A percentile compares a stretch with the other conserved stretches of the same genome.
These are phyloP conservation scores for Petrolisthes cinctipes DNA, from an alignment of 2,888 invertebrate genomes.

Conservation along the genomic window DNA sequence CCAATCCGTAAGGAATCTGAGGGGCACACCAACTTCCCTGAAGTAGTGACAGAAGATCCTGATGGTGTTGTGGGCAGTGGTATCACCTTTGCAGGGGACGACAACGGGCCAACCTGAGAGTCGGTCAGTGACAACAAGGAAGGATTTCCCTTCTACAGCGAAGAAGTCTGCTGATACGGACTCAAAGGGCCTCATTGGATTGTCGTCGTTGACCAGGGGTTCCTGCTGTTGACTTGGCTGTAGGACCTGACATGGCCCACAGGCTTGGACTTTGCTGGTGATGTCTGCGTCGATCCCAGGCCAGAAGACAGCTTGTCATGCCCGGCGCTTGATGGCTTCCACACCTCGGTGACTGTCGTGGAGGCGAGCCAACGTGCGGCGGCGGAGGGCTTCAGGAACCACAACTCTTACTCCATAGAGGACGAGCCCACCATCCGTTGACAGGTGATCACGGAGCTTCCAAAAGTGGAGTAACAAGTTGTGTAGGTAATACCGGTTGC, in stretches of 20 bases:
- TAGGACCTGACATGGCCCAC: not conserved
- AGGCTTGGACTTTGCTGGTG: not conserved
- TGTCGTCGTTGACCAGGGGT: not conserved
- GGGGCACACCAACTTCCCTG: not conserved
- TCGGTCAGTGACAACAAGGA: not conserved
- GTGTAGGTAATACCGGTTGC: too few species aligned
- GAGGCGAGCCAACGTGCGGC: too few species aligned
- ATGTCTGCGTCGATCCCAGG: too few species aligned
- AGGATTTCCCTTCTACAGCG: not conserved
- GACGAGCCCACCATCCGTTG: too few species aligned
- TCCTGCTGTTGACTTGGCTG: not conserved
- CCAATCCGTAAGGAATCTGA: not conserved
- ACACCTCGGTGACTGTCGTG: too few species aligned
- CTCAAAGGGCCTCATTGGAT: not conserved
- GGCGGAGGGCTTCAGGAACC: too few species aligned
- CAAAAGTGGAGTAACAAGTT: too few species aligned
- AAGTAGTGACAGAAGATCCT: constrained; percentile 33
- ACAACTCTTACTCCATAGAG: too few species aligned
- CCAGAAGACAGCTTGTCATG: too few species aligned
- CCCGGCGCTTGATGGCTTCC: too few species aligned
- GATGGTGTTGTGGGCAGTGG: not conserved
- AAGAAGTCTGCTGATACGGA: not conserved
- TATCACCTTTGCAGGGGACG: not conserved
- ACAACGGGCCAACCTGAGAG: constrained; percentile 1
- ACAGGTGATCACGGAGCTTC: too few species aligned